Percentiles rank a stretch among this genome's conserved stretches.
Evolutionary conservation across 2,888 invertebrate species (phyloP).

Genomic region (Urechis unicinctus): DNA sequence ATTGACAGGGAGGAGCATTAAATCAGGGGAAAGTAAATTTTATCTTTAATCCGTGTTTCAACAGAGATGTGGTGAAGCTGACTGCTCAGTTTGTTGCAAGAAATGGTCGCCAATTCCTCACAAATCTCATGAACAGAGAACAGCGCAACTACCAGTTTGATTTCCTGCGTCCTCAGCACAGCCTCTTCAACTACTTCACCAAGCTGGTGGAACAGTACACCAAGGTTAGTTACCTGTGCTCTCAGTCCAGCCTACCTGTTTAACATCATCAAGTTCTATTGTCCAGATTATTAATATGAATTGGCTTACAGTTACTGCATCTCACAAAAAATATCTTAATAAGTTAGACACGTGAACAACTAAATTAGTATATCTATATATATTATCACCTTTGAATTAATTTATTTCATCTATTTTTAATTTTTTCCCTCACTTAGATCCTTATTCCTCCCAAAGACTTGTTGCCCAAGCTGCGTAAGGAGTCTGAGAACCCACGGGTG

Average conservation of each 20-base stretch:
- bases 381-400: not conserved
- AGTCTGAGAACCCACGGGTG: constrained; percentile 62
- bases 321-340: no score
- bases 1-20: no score
- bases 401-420: not conserved
- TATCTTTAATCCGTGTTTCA: no score
- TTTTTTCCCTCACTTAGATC: constrained; percentile 55
- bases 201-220: constrained; percentile 97
- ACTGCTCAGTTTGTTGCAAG: constrained; percentile 98
- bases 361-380: no score
- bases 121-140: constrained; percentile 96
- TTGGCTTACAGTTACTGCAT: no score
- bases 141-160: constrained; percentile 98
- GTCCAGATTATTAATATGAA: no score
- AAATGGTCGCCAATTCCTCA: constrained; percentile 95
- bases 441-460: constrained; percentile 91
- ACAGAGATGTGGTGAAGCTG: constrained; percentile 88
- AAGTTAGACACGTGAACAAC: no score
- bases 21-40: no score
- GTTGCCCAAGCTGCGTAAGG: constrained; percentile 66
- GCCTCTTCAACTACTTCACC: constrained; percentile 96
- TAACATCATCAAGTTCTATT: not conserved
- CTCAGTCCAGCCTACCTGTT: no score
- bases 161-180: constrained; percentile 96
- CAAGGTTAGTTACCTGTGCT: constrained; percentile 58